Percentiles rank a stretch among this genome's conserved stretches.
Conservation (phyloP, 2,888 invertebrate genomes). For the Deilephila elpenor region DNA sequence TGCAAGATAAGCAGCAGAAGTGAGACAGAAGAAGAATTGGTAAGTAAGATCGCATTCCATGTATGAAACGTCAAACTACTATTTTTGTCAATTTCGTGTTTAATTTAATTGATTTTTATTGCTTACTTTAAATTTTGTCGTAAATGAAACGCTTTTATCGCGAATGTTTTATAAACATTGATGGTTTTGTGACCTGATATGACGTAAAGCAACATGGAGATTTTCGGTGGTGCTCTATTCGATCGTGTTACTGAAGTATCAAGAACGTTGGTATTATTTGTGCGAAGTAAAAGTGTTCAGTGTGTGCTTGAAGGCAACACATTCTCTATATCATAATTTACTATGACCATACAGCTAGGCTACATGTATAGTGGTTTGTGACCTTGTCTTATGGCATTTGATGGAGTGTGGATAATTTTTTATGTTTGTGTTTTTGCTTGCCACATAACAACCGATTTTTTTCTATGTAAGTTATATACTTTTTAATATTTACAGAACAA, state of each 20-base stretch:
- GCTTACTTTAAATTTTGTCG: not conserved
- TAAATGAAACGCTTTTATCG: not conserved
- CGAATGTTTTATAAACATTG: not conserved
- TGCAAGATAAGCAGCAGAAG: constrained; percentile 28
- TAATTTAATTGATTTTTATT: constrained; percentile 28
- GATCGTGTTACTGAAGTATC: constrained; percentile 2
- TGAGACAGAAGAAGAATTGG: constrained; percentile 23
- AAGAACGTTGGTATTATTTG: constrained; percentile 10
- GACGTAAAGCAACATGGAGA: constrained; percentile 10
- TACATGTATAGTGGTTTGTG: constrained; percentile 2
- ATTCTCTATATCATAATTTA: not conserved
- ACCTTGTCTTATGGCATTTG: constrained; percentile 21
- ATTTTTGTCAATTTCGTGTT: constrained; percentile 30
- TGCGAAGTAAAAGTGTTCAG: constrained; percentile 7
- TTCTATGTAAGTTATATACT: not conserved
- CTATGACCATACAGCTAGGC: not conserved
- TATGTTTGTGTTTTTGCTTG: not conserved
- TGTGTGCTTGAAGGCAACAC: constrained; percentile 7
- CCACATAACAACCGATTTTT: not conserved
- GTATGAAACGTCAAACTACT: constrained; percentile 29
- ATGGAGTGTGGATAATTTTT: constrained; percentile 15
- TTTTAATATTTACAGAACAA: not conserved
- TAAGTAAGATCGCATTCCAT: constrained; percentile 30
- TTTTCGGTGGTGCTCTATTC: not conserved
- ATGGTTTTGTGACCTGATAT: not conserved